Evolutionary conservation across 2,113 vertebrate species (phyloP).

Genomic region (Alethe diademata): DNA sequence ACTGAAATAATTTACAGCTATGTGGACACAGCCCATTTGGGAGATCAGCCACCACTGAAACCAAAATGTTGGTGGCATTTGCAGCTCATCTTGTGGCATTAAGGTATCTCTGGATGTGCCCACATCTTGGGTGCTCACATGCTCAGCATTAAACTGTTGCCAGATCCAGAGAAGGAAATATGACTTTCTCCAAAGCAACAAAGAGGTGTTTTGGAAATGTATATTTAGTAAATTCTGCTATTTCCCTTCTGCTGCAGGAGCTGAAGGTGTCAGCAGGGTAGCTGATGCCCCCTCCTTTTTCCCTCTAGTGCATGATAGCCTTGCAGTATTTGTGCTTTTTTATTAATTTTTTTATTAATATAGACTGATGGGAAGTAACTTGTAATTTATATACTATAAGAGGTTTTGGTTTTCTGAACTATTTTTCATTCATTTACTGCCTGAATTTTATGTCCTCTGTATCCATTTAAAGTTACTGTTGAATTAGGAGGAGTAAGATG

Average conservation of each 20-base stretch:
- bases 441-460: neutral
- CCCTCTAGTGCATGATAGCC: neutral
- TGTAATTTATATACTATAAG: neutral
- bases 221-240: neutral
- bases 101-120: neutral
- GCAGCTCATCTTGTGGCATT: neutral
- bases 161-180: neutral
- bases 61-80: neutral
- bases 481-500: neutral
- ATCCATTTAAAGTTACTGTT: neutral
- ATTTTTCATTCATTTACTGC: neutral
- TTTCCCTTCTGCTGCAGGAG: neutral
- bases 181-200: neutral
- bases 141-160: neutral
- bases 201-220: neutral
- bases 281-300: neutral
- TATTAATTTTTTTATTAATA: neutral
- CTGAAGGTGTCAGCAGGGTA: neutral
- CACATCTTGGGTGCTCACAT: neutral
- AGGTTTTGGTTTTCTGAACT: neutral
- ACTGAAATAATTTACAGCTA: neutral
- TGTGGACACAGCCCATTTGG: neutral
- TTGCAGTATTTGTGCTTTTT: neutral
- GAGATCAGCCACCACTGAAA: neutral
- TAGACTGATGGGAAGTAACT: neutral